Evolutionary conservation across 2,113 vertebrate species (phyloP).

Genomic region (Epinephelus fuscoguttatus): DNA sequence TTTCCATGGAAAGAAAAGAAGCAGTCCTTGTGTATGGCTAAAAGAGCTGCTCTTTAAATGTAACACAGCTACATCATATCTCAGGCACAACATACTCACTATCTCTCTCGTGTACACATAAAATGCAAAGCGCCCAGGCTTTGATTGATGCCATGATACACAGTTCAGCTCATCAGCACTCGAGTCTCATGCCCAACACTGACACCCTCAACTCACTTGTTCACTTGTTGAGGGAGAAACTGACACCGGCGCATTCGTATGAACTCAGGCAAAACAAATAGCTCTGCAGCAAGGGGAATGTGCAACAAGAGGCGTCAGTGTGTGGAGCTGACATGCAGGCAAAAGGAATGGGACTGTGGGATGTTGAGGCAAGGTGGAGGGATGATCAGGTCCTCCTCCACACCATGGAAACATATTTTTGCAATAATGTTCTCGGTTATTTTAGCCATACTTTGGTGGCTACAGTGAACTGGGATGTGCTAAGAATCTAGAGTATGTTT

Average conservation of each 20-base stretch:
- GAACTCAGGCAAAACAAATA: conserved; percentile 66
- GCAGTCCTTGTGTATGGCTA: background rate
- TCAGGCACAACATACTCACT: background rate
- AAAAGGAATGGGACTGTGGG: conserved; percentile 39
- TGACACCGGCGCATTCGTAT: conserved; percentile 31
- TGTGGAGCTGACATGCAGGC: conserved; percentile 48
- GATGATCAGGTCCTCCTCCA: conserved; percentile 4
- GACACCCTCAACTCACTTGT: conserved; percentile 1
- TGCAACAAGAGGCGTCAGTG: conserved; percentile 49
- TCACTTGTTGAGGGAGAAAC: background rate
- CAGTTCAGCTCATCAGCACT: conserved; percentile 3
- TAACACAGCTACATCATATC: background rate
- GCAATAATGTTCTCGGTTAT: background rate
- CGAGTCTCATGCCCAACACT: background rate
- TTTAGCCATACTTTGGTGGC: background rate
- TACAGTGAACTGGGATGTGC: background rate
- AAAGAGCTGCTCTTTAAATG: background rate
- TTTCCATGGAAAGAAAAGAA: background rate
- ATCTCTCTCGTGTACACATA: background rate
- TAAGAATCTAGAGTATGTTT: background rate
- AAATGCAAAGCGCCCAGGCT: background rate
- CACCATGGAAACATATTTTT: background rate
- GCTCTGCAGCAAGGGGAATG: conserved; percentile 49
- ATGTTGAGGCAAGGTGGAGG: conserved; percentile 1
- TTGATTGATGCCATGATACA: conserved; percentile 3